phyloP scores from a whole-genome alignment of 2,888 invertebrate genomes.

The Cryptus armator region DNA sequence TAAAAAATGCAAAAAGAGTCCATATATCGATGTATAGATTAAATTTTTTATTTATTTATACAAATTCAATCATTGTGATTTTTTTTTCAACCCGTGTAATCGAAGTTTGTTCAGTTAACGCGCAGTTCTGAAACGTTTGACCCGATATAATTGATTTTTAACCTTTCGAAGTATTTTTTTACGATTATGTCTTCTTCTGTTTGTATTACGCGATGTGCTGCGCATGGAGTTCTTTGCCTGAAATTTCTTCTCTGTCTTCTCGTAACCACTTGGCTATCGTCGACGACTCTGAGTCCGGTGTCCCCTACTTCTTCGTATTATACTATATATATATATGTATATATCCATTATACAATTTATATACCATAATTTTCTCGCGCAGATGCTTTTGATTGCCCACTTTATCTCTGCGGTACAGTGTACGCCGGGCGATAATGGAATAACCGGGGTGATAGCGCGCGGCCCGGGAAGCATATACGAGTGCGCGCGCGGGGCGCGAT shows the following conservation, averaged over 20 bases:
- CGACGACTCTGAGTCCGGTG: conserved; percentile 28
- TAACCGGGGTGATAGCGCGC: conserved; percentile 56
- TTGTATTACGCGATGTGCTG: conserved; percentile 24
- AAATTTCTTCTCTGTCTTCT: conserved; percentile 28
- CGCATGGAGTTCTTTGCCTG: conserved; percentile 30
- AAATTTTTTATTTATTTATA: too few species aligned
- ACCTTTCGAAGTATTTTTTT: not conserved
- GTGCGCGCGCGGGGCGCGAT: conserved; percentile 34
- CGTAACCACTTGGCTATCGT: conserved; percentile 41
- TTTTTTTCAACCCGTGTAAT: not conserved
- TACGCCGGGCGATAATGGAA: conserved; percentile 67
- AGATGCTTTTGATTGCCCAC: conserved; percentile 69
- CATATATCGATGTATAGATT: too few species aligned
- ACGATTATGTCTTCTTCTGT: not conserved
- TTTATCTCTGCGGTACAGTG: conserved; percentile 54
- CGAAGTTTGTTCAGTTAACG: not conserved
- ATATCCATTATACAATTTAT: conserved; percentile 66
- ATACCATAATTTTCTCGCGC: conserved; percentile 62
- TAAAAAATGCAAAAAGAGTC: too few species aligned
- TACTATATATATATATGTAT: conserved; percentile 3
- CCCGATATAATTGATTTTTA: not conserved
- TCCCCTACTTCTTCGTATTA: conserved; percentile 37
- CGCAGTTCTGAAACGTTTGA: not conserved
- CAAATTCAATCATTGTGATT: too few species aligned
- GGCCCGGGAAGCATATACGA: conserved; percentile 46